Base-by-base conservation (phyloP, 1,140 invertebrate species). In the Coelopa frigida region DNA sequence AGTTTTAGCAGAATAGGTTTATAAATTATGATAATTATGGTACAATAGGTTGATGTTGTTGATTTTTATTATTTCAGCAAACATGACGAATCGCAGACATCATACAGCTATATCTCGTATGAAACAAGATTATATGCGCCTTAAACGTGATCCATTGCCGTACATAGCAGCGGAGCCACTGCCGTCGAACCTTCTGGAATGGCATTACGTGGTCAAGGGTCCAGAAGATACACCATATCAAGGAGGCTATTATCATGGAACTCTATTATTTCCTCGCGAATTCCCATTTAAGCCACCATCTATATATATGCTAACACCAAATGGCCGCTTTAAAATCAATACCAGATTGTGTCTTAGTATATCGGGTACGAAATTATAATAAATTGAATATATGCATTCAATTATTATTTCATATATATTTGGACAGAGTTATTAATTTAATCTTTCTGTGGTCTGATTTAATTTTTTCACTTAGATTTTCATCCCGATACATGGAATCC, bases 401-500 rank as follows among this genome's bases (percentile, higher is more conserved):
- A 20, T 23, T 12, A 26, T 4, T 3, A 3, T 17, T 38, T 38
- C 22, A 15, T 38, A 18, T 18, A 5, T 5, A 5, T 17, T 4
- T 20, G 20, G 23, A 39, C 20, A 15, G 1, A 3, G 17, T 26
- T 40, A 44, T n/a, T 12, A 42, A 2, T 23, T 42, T 6, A 24
- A 42, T 12, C n/a, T 26, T 42, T 42, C 14, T 2, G 12, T 23
- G 24, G 12, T 43, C 18, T 37, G 21, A 38, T 14, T 29, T 35
- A 44, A 14, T 8, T 21, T 32, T 21, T 0, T 12, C 3, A 44
- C 46, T 7, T 15, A 66, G 96, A 99, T 72, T 99, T 93, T 68
- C 96, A 99, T 73, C 96, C 95, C 1, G 94, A 91, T 59, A 94
- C 92, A 2, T 98, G 94, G 94, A 98, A 98, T 73, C 94, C 94